Base-by-base conservation (phyloP, 2,888 invertebrate genomes). In the Oxystoma pomonae region DNA sequence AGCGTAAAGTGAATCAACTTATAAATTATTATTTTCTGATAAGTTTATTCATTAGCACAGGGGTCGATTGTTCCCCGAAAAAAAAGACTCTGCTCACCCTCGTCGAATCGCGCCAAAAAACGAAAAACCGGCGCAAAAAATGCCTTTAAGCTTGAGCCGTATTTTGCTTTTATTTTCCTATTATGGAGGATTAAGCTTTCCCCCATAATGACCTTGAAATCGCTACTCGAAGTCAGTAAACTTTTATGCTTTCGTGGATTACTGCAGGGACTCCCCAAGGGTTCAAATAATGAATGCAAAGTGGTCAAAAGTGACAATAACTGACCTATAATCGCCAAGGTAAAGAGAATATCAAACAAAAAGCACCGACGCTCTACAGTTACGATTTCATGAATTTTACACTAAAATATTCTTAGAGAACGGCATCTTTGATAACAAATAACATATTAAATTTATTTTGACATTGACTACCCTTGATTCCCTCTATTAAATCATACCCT, bases 41-140 rank as follows among this genome's bases (percentile, higher is more conserved):
- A 70, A 70, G 68, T 71, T 68, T 66, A 71, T 72, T 71, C 71
- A 70, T 71, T 70, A 69, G 56, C 66, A 65, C 66, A 57, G 67
- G 61, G n/a, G n/a, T n/a, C 64, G 64, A 68, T 70, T 68, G 71
- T 69, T 67, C 67, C 65, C 58, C 12, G 50, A n/a, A 12, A 50
- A 50, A 50, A 50, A 9, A n/a, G 50, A n/a, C n/a, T n/a, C n/a
- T n/a, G n/a, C n/a, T n/a, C n/a, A n/a, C n/a, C n/a, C n/a, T n/a
- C n/a, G n/a, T n/a, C n/a, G n/a, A n/a, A n/a, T n/a, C n/a, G n/a
- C n/a, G n/a, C n/a, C n/a, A n/a, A n/a, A n/a, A n/a, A 35, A 12
- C 35, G 35, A 35, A 35, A 35, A 35, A 35, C 12, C 35, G 35
- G 35, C 3, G 35, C n/a, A n/a, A n/a, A n/a, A n/a, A n/a, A n/a